phyloP scores from a whole-genome alignment of 1,140 invertebrate species.

The Amphibalanus amphitrite region DNA sequence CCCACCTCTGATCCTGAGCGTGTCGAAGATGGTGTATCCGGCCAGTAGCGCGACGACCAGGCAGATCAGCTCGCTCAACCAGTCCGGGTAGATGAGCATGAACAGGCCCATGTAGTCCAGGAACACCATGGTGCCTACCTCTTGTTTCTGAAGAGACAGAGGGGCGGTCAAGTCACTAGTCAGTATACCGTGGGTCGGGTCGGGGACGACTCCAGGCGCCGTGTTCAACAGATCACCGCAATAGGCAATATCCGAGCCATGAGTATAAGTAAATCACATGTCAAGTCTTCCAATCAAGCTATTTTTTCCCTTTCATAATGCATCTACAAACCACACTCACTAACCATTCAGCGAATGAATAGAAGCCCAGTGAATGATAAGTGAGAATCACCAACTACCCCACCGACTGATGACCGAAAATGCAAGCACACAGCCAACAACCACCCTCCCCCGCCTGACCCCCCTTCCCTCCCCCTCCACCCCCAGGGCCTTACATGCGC shows the following conservation, averaged over 20 bases:
- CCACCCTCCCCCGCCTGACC: neutral
- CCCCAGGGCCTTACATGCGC: neutral
- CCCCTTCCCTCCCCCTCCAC: neutral
- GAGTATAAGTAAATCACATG: too few relatives aligned
- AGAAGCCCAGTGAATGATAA: too few relatives aligned
- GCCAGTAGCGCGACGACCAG: neutral
- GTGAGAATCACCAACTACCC: too few relatives aligned
- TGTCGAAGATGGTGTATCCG: neutral
- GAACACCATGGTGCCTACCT: constrained; percentile 46
- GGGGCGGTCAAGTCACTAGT: constrained; percentile 20
- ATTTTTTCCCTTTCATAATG: too few relatives aligned
- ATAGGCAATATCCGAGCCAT: too few relatives aligned
- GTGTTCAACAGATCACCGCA: too few relatives aligned
- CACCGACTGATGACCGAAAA: too few relatives aligned
- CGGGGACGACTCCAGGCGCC: too few relatives aligned
- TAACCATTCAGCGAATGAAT: too few relatives aligned
- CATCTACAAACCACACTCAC: too few relatives aligned
- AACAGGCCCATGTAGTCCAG: constrained; percentile 62
- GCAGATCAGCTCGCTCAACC: constrained; percentile 24
- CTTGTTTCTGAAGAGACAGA: constrained; percentile 25
- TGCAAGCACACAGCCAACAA: too few relatives aligned
- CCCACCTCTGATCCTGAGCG: neutral
- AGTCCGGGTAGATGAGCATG: constrained; percentile 37
- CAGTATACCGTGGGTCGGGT: neutral
- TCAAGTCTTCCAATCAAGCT: too few relatives aligned